These are phyloP conservation scores for Halcyon chelicuti DNA, from an alignment of 2,797 vertebrate species.

Conservation along the genomic window DNA sequence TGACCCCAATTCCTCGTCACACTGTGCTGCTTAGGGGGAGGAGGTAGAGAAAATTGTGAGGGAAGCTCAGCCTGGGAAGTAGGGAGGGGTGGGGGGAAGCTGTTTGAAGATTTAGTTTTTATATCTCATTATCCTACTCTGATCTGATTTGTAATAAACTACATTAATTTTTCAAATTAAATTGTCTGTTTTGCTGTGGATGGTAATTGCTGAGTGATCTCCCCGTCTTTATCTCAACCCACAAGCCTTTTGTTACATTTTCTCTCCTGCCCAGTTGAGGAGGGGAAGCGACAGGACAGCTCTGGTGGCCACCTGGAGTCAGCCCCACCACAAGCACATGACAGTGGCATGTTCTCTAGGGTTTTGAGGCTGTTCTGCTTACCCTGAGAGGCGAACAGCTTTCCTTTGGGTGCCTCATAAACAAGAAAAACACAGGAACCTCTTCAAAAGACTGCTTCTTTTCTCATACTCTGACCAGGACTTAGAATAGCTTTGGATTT, in stretches of 20 bases:
- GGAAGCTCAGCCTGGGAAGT: not conserved
- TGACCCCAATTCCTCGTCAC: not conserved
- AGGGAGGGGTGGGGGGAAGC: not conserved
- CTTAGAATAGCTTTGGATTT: not conserved
- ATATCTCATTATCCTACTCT: not conserved
- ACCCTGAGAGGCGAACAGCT: not conserved
- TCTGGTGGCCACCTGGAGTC: not conserved
- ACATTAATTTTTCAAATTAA: not conserved
- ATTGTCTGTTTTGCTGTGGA: not conserved
- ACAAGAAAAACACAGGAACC: not conserved
- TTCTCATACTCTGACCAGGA: not conserved
- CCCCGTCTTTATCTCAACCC: not conserved
- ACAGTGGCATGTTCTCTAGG: not conserved
- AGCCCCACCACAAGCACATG: not conserved
- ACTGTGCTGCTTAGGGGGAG: accelerated
- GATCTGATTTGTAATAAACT: not conserved
- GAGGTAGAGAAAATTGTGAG: not conserved
- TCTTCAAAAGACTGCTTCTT: not conserved
- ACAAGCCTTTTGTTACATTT: not conserved
- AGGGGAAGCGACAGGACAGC: not conserved
- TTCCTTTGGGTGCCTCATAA: not conserved
- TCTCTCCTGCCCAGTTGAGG: not conserved
- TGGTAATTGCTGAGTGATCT: not conserved
- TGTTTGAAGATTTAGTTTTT: not conserved
- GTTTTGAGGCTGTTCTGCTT: not conserved